Base-by-base conservation (phyloP, 1,140 invertebrate species). In the Trigoniulus corallinus region DNA sequence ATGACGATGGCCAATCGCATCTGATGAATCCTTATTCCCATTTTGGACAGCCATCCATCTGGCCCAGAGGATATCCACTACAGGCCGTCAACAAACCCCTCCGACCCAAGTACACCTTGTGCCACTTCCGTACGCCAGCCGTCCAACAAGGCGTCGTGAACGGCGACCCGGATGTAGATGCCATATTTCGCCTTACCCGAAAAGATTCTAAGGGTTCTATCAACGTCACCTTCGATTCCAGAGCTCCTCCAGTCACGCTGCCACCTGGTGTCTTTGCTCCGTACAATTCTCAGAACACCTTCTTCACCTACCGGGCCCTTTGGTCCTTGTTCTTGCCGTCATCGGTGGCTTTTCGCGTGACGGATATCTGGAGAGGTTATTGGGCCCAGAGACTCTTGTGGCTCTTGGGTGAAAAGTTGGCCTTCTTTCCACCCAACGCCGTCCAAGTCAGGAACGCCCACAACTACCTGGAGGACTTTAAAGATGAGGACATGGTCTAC, bases 161-260 rank as follows among this genome's bases (percentile, higher is more conserved):
- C 48, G 61, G 61, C 2, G 62, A 66, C 50, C 64, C 64, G n/a
- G 64, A 65, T 55, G 57, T 65, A 18, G 64, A 66, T 54, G 64
- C 64, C 7, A 57, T 66, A 44, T 64, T 57, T 51, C 39, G 64
- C 46, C 55, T 64, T 12, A 61, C 59, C 4, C 50, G 59, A 40
- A 58, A 59, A 46, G 40, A 48, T 21, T 39, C 22, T 4, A 48
- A 52, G 2, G 22, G 42, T 10, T 45, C 21, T 4, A 29, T 61
- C 3, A 51, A 60, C 25, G 50, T 62, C 3, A 51, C 48, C 18
- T 59, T 64, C 50, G 56, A 64, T 43, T 18, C 43, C 26, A 15
- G 18, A 37, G 59, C 57, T 15, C 60, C 60, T 25, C 50, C 55
- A 3, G 42, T 56, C 12, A 44, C 59, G 12, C 25, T 65, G 1